These are phyloP conservation scores for Sesamia nonagrioides DNA, from an alignment of 1,140 invertebrate species.

Conservation along the genomic window DNA sequence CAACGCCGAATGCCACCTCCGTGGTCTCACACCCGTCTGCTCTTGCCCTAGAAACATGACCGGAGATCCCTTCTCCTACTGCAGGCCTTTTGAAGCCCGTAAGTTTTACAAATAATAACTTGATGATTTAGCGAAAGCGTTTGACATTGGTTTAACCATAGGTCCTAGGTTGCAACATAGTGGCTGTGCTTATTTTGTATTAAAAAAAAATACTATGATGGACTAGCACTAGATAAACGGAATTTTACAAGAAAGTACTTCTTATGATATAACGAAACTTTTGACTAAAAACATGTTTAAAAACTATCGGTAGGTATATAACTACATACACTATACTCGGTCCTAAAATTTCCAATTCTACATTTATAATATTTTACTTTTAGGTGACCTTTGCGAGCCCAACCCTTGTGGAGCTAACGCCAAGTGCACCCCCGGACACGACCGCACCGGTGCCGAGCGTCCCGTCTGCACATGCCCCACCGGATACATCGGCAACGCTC, in stretches of 20 bases:
- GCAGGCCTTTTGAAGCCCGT: slow-evolving; percentile 93
- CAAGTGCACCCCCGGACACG: slow-evolving; percentile 93
- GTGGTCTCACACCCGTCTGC: slow-evolving; percentile 93
- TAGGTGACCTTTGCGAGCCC: slow-evolving; percentile 93
- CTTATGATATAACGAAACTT: no score
- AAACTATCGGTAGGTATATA: no score
- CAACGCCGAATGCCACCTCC: slow-evolving; percentile 93
- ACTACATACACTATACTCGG: background rate
- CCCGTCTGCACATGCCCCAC: slow-evolving; percentile 94
- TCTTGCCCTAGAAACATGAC: slow-evolving; percentile 95
- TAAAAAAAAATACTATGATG: no score
- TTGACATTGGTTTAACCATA: background rate
- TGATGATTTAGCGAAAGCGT: background rate
- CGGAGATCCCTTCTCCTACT: slow-evolving; percentile 94
- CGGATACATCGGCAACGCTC: slow-evolving; percentile 94
- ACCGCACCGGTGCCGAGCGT: slow-evolving; percentile 93
- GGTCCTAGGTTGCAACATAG: no score
- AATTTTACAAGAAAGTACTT: no score
- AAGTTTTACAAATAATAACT: slow-evolving; percentile 67
- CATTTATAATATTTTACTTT: background rate
- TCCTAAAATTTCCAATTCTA: background rate
- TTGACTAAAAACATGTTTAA: no score
- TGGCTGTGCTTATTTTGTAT: no score
- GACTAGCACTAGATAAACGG: no score
- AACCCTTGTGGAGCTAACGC: slow-evolving; percentile 95